Evolutionary conservation across 1,140 invertebrate species (phyloP), one percentile per base, ranked within the genome.

Genomic region (Panagrolaimus sp.): DNA sequence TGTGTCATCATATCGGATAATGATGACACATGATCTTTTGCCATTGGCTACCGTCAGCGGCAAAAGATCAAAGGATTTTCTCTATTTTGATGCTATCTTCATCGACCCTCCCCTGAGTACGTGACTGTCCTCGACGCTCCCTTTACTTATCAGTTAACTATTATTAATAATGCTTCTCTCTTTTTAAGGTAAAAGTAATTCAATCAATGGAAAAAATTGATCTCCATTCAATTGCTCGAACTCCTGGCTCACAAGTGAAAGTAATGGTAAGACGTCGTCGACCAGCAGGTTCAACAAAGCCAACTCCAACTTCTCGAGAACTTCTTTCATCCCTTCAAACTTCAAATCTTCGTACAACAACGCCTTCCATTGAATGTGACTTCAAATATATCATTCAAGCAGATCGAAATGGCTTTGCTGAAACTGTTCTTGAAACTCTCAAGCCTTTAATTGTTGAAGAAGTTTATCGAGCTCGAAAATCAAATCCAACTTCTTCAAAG

Each of bases 131-230:
- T n/a, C n/a, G n/a, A n/a, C n/a, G n/a, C n/a, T n/a, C n/a, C n/a
- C n/a, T n/a, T n/a, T n/a, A n/a, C n/a, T n/a, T n/a, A n/a, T n/a
- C n/a, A n/a, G n/a, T n/a, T n/a, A n/a, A n/a, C n/a, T n/a, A n/a
- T n/a, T n/a, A n/a, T n/a, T n/a, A n/a, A n/a, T n/a, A n/a, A n/a
- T n/a, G n/a, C n/a, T n/a, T n/a, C n/a, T n/a, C n/a, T n/a, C n/a
- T n/a, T n/a, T 38, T 38, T 38, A 2, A 38, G 28, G 52, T 58
- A 21, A 58, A 58, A 58, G 52, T 58, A 21, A 58, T 58, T 28
- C 52, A 58, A 58, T 58, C 52, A 14, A 58, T 58, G 17, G 52
- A 58, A 58, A 12, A 10, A 12, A 58, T 58, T 28, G 52, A 58
- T 17, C 52, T n/a, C 1, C 52, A 21, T 14, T 12, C 15, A 1